Evolutionary conservation across 1,140 invertebrate genomes (phyloP).

Genomic region (Lepidurus couesii): DNA sequence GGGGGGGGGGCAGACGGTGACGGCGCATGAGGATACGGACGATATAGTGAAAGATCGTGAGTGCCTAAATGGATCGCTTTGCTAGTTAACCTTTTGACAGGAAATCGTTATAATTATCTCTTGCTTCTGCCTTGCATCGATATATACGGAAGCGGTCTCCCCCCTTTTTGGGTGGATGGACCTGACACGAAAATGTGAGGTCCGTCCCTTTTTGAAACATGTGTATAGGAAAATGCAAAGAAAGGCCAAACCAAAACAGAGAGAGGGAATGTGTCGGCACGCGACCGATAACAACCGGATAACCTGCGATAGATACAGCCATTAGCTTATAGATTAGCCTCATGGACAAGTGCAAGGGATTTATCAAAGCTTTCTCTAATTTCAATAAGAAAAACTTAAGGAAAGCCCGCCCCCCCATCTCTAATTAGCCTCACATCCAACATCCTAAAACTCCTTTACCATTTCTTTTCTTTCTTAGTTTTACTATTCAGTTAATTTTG

Average conservation of each 20-base stretch:
- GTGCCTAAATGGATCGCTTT: background rate
- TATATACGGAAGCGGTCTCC: background rate
- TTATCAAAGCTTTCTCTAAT: no score
- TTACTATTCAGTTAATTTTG: no score
- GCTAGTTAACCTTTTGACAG: constrained; percentile 12
- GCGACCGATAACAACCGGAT: constrained; percentile 20
- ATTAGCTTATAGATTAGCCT: constrained; percentile 1
- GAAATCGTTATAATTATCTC: constrained; percentile 19
- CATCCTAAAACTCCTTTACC: no score
- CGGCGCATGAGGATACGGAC: no score
- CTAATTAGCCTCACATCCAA: no score
- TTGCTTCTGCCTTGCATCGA: background rate
- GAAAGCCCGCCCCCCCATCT: no score
- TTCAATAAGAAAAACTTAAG: no score
- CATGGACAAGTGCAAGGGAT: background rate
- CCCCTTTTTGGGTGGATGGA: background rate
- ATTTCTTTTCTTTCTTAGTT: no score
- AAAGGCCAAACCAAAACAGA: background rate
- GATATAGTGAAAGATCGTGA: background rate
- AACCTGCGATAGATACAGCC: background rate
- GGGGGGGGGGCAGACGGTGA: no score
- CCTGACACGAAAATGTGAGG: background rate
- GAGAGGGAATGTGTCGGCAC: constrained; percentile 12
- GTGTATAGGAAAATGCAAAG: background rate
- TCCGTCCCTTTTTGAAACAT: background rate